A percentile compares a stretch with the other conserved stretches of the same genome.
Evolutionary conservation across 1,140 invertebrate genomes (phyloP).

Genomic region (Cherax quadricarinatus): DNA sequence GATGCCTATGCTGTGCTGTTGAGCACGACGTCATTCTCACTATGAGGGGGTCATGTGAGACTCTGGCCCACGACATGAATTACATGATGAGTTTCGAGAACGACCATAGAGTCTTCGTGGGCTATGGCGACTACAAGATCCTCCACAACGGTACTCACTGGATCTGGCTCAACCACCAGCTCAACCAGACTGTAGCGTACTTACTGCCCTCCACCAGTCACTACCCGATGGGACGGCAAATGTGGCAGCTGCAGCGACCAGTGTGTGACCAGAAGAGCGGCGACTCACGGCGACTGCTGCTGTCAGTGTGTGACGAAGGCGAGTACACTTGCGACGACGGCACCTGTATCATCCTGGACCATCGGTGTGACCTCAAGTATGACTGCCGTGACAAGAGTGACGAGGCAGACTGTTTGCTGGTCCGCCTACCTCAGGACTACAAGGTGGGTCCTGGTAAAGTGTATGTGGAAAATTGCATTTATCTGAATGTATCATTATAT

Average conservation of each 20-base stretch:
- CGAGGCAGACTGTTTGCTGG: constrained; percentile 49
- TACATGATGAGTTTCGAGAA: constrained; percentile 26
- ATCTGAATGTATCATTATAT: no score
- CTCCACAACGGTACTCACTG: constrained; percentile 34
- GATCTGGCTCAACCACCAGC: constrained; percentile 42
- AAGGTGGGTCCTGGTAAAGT: constrained; percentile 9
- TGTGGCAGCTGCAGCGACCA: constrained; percentile 19
- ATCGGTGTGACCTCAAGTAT: constrained; percentile 64
- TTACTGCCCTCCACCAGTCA: constrained; percentile 18
- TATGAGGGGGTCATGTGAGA: constrained; percentile 38
- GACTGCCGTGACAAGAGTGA: constrained; percentile 63
- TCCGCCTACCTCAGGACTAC: constrained; percentile 55
- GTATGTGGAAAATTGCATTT: no score
- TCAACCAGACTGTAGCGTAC: neutral
- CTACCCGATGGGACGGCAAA: constrained; percentile 37
- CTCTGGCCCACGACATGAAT: constrained; percentile 11
- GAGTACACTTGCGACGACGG: constrained; percentile 65
- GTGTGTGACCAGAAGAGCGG: constrained; percentile 56
- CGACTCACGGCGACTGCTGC: neutral
- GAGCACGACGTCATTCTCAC: constrained; percentile 9
- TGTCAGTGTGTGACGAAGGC: constrained; percentile 31
- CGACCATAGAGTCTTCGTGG: constrained; percentile 22
- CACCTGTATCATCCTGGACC: constrained; percentile 38
- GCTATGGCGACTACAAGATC: constrained; percentile 60
- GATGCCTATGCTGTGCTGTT: constrained; percentile 20